Evolutionary conservation across 1,140 invertebrate genomes (phyloP), one percentile per base, ranked within the genome.

Genomic region (Mycetomoellerius zeteki): DNA sequence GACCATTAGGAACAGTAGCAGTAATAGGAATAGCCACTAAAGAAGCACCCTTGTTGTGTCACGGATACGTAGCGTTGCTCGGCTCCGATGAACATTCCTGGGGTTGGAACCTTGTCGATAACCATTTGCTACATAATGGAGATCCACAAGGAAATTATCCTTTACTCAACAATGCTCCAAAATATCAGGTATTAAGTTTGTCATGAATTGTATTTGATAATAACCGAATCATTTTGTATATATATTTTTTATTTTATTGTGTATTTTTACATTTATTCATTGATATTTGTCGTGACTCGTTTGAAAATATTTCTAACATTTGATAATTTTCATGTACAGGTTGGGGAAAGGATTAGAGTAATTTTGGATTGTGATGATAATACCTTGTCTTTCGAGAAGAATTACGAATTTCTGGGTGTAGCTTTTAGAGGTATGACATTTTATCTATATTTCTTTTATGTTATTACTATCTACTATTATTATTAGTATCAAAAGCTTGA

Each of bases 31-130:
- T 99, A 90, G 98, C 99, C 37, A 99, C 99, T 3, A 99, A 98
- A 96, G 98, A 99, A 94, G 98, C 99, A 24, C 96, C 98, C 37
- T 95, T 99, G 67, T 97, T 98, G 92, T 98, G 98, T 95, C 98
- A 98, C 92, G 99, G 99, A 85, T 99, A 99, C 96, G 97, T 99
- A 47, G 98, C 99, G 6, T 95, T 99, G 75, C 95, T 99, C 67
- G 99, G 99, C 27, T 98, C 98, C 62, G 98, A 99, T 96, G 98
- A 99, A 93, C 97, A 99, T 94, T 99, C 98, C 91, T 99, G 99
- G 99, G 99, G 99, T 5, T 99, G 99, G 99, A 99, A 99, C 96
- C 96, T 99, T 85, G 99, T 99, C 21, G 99, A 99, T 95, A 99
- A 99, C 96, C 97, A 98, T 96, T 96, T 99, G 67, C 95, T 99